phyloP scores from a whole-genome alignment of 2,888 invertebrate species.

The Caenorhabditis zanzibari region DNA sequence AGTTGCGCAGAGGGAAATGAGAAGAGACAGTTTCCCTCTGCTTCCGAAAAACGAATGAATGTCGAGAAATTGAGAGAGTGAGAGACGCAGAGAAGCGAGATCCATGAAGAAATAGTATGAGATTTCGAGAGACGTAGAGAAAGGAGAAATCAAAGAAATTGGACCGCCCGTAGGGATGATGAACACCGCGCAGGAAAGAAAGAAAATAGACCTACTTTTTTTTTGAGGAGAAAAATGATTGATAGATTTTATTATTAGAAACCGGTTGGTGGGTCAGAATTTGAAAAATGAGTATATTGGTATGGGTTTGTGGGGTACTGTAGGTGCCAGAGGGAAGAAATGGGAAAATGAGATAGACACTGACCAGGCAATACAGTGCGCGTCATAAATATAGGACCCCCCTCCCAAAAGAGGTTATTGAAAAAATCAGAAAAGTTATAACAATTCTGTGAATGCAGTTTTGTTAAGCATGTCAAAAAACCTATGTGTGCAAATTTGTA shows the following conservation, averaged over 20 bases:
- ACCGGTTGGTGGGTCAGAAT: slow-evolving; percentile 17
- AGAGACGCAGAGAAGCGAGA: too few species aligned
- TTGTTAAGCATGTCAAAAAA: too few species aligned
- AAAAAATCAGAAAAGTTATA: too few species aligned
- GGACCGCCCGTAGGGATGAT: slow-evolving; percentile 50
- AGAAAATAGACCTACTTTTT: slow-evolving; percentile 39
- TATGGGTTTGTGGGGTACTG: too few species aligned
- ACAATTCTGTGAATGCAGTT: too few species aligned
- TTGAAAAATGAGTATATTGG: too few species aligned
- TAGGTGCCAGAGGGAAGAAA: too few species aligned
- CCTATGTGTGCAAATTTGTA: too few species aligned
- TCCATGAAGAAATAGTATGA: neutral
- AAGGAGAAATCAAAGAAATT: slow-evolving; percentile 32
- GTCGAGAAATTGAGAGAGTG: neutral
- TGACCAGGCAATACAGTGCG: too few species aligned
- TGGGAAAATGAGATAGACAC: too few species aligned
- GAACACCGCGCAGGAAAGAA: slow-evolving; percentile 33
- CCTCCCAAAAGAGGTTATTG: too few species aligned
- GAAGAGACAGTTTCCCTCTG: neutral
- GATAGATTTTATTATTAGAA: slow-evolving; percentile 32
- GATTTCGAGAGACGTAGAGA: neutral
- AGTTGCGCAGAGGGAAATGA: neutral
- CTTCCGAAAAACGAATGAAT: neutral
- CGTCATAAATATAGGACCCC: too few species aligned
- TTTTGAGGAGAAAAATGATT: neutral